A percentile compares a stretch with the other conserved stretches of the same genome.
phyloP scores from a whole-genome alignment of 2,797 vertebrate species.

The Chlorospingus flavigularis region DNA sequence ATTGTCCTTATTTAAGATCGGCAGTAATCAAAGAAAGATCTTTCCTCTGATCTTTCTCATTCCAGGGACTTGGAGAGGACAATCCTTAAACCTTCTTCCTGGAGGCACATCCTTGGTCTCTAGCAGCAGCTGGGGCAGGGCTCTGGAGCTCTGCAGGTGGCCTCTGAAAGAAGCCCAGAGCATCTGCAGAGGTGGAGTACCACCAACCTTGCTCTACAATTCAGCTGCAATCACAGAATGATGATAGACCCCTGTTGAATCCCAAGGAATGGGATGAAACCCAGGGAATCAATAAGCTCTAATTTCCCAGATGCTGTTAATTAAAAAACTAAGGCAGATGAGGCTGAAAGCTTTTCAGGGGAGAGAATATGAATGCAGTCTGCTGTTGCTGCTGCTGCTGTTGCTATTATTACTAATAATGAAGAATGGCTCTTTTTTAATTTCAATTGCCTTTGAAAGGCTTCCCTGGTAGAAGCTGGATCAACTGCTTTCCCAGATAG shows the following conservation, averaged over 20 bases:
- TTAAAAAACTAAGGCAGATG: background rate
- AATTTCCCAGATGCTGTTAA: background rate
- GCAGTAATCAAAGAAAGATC: background rate
- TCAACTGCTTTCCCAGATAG: background rate
- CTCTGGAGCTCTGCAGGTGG: background rate
- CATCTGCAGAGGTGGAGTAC: background rate
- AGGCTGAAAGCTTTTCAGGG: background rate
- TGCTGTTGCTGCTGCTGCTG: background rate
- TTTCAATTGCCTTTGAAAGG: background rate
- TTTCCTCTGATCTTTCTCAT: background rate
- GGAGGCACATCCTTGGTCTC: background rate
- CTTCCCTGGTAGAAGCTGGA: background rate
- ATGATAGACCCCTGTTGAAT: background rate
- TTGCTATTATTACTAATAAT: background rate
- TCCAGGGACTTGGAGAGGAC: background rate
- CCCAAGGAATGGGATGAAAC: background rate
- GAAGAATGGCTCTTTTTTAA: background rate
- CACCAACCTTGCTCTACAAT: accelerated
- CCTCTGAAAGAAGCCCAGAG: background rate
- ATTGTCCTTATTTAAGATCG: background rate
- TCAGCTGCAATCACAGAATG: background rate
- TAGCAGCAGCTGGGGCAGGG: background rate
- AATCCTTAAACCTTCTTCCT: background rate
- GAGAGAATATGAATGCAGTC: background rate
- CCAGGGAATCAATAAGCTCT: background rate